Percentiles rank a stretch among this genome's conserved stretches.
These are phyloP conservation scores for Lordiphosa andalusiaca DNA, from an alignment of 2,888 invertebrate genomes.

Conservation along the genomic window DNA sequence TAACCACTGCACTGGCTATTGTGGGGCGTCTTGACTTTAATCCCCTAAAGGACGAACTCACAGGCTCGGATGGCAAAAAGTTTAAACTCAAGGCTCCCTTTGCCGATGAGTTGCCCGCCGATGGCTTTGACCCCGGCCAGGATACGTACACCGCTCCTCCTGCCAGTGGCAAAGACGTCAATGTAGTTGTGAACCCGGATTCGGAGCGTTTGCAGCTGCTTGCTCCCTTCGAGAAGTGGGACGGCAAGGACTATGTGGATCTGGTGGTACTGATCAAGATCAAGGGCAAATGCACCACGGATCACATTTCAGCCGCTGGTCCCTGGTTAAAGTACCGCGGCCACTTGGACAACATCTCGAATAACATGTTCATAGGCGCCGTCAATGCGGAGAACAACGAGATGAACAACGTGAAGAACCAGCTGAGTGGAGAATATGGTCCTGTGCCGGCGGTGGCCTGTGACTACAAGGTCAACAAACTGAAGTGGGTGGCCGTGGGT, in stretches of 20 bases:
- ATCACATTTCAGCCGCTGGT: slow-evolving; percentile 99
- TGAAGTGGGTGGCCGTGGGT: slow-evolving; percentile 94
- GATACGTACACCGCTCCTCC: slow-evolving; percentile 96
- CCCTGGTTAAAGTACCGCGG: slow-evolving; percentile 99
- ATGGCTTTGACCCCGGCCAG: slow-evolving; percentile 98
- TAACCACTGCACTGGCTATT: slow-evolving; percentile 96
- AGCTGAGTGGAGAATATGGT: slow-evolving; percentile 91
- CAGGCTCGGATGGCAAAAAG: slow-evolving; percentile 91
- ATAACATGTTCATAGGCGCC: slow-evolving; percentile 98
- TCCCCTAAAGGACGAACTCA: slow-evolving; percentile 92
- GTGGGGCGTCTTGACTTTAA: slow-evolving; percentile 95
- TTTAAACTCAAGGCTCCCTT: slow-evolving; percentile 92
- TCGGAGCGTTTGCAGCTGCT: slow-evolving; percentile 96
- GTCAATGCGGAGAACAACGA: slow-evolving; percentile 92
- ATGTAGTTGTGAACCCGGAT: slow-evolving; percentile 91
- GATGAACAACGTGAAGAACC: slow-evolving; percentile 96
- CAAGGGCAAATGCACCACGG: slow-evolving; percentile 99
- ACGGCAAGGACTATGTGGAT: slow-evolving; percentile 95
- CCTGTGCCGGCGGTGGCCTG: slow-evolving; percentile 97
- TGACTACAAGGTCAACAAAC: slow-evolving; percentile 92
- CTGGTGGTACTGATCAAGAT: slow-evolving; percentile 96
- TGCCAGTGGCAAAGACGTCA: slow-evolving; percentile 78
- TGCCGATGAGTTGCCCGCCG: slow-evolving; percentile 93
- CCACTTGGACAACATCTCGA: slow-evolving; percentile 99
- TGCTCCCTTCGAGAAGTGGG: slow-evolving; percentile 96